Conservation (phyloP, 2,888 invertebrate species). For the Allophyes oxyacanthae region DNA sequence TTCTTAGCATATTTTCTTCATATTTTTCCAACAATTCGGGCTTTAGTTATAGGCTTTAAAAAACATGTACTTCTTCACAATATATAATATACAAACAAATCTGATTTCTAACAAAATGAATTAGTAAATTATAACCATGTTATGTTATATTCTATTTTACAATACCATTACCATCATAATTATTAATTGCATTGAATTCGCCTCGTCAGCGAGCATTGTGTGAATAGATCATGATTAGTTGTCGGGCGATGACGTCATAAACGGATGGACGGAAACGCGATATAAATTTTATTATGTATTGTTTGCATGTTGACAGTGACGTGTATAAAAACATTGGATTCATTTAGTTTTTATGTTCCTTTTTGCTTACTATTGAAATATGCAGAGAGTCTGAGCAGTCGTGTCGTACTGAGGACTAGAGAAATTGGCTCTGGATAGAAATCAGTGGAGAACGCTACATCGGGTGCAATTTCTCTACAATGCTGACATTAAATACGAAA, state of each 20-base stretch:
- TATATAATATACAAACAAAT: too few relatives aligned
- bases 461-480: too few relatives aligned
- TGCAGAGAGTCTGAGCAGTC: too few relatives aligned
- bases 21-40: too few relatives aligned
- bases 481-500: too few relatives aligned
- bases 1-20: too few relatives aligned
- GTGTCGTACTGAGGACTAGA: too few relatives aligned
- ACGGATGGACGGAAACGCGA: constrained; percentile 21
- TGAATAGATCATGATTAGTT: constrained; percentile 54
- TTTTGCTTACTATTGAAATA: not conserved
- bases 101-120: too few relatives aligned
- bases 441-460: too few relatives aligned
- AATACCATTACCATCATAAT: constrained; percentile 39
- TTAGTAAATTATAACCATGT: constrained; percentile 26
- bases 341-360: constrained; percentile 38
- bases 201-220: constrained; percentile 51
- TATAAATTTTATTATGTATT: constrained; percentile 56
- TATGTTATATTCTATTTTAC: constrained; percentile 31
- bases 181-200: constrained; percentile 53
- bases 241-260: constrained; percentile 42
- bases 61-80: too few relatives aligned
- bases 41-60: too few relatives aligned
- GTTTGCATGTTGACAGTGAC: constrained; percentile 28
- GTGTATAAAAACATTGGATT: constrained; percentile 33
- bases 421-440: too few relatives aligned